Percentiles rank a stretch among this genome's conserved stretches.
phyloP scores from a whole-genome alignment of 2,888 invertebrate genomes.

The Chaetoderma sp. region DNA sequence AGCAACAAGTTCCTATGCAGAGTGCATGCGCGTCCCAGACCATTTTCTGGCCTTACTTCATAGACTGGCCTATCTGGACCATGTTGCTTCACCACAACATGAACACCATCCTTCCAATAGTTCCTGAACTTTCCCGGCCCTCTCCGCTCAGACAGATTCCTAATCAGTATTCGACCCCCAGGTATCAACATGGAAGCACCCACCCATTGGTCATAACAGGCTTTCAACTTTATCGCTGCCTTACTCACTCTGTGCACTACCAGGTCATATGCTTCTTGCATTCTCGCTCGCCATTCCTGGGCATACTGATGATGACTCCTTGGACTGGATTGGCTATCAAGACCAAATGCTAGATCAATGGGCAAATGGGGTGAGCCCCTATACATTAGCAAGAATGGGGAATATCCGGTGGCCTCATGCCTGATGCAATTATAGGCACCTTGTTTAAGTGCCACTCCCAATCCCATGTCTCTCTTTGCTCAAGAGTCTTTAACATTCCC shows the following conservation, averaged over 20 bases:
- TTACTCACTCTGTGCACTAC: background rate
- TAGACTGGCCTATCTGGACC: conserved; percentile 17
- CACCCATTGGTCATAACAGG: background rate
- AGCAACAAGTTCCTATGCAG: conserved; percentile 12
- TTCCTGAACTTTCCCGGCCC: conserved; percentile 10
- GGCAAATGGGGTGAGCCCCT: too few species aligned
- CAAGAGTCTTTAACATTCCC: too few species aligned
- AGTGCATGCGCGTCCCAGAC: background rate
- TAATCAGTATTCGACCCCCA: conserved; percentile 6
- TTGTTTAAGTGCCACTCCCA: too few species aligned
- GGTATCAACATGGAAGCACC: background rate
- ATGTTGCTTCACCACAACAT: background rate
- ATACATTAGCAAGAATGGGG: too few species aligned
- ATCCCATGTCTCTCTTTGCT: too few species aligned
- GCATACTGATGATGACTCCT: too few species aligned
- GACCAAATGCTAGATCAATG: too few species aligned
- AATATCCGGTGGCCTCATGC: too few species aligned
- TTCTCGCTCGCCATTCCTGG: too few species aligned
- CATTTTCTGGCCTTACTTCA: conserved; percentile 6
- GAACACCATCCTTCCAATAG: conserved; percentile 8
- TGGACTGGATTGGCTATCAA: too few species aligned
- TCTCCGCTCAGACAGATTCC: background rate
- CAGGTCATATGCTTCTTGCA: background rate
- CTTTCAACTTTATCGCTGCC: background rate
- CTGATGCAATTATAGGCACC: too few species aligned